Base-by-base conservation (phyloP, 2,113 vertebrate genomes). In the Aptenodytes forsteri region DNA sequence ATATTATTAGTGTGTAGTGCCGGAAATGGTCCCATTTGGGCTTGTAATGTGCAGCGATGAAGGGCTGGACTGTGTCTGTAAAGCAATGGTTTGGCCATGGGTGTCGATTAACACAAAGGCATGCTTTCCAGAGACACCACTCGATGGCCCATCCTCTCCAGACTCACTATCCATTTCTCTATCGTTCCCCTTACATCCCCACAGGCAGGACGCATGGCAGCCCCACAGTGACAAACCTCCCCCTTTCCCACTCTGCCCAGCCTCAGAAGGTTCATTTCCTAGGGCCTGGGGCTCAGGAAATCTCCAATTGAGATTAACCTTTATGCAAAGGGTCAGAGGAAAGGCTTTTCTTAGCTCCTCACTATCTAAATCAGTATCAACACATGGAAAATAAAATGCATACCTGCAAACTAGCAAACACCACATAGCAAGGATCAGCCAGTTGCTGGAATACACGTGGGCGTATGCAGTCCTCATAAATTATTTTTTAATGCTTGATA, bases 11-110 rank as follows among this genome's bases (percentile, higher is more conserved):
- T 81, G 49, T 58, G 34, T 11, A 90, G 46, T 10, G 23, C 52
- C 95, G 71, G 55, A 95, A 93, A 93, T 82, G 18, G 75, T 92
- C 77, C 94, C 40, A 56, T 87, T 75, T 52, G 71, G 78, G 26
- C 34, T 86, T 88, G 38, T 93, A 96, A 94, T 30, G 5, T 40
- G 34, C 49, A 93, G 56, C 72, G 85, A 95, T 93, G 92, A 96
- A 96, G 82, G 21, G n/a, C 27, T 87, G 88, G 75, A 69, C 54
- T 7, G 3, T 55, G 46, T 20, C 71, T 77, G 27, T 89, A 84
- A 89, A 93, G 30, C 21, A 84, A 77, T 59, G 75, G 29, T 26
- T 67, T 61, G 34, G n/a, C 30, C 1, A 3, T 36, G 46, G 12
- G 10, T 69, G 47, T 82, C 3, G 0, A 34, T 82, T 94, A 76